Evolutionary conservation across 2,888 invertebrate genomes (phyloP).

Genomic region (Andrena praecox): DNA sequence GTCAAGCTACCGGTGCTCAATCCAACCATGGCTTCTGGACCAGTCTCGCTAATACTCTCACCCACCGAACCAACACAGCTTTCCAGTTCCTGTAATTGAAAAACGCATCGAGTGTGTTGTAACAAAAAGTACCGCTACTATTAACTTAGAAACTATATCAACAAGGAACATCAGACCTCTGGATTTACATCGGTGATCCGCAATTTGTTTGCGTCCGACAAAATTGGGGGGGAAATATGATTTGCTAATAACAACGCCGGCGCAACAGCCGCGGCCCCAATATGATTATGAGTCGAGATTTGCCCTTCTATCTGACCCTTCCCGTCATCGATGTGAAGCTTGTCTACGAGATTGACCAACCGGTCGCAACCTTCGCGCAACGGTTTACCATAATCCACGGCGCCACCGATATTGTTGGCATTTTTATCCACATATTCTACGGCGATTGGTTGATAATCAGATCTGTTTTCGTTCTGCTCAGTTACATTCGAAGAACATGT

Average conservation of each 20-base stretch:
- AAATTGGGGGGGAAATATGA: conserved; percentile 75
- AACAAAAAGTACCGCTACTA: neutral
- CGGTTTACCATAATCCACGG: conserved; percentile 73
- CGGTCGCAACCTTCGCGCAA: conserved; percentile 74
- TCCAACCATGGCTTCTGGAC: conserved; percentile 81
- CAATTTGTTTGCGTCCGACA: conserved; percentile 72
- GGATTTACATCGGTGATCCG: conserved; percentile 78
- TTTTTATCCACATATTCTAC: conserved; percentile 85
- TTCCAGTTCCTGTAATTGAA: conserved; percentile 56
- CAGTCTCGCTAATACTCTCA: conserved; percentile 68
- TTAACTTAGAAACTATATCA: neutral
- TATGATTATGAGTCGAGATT: conserved; percentile 71
- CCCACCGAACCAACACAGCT: conserved; percentile 63
- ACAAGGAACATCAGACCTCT: conserved; percentile 68
- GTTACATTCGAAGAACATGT: conserved; percentile 81
- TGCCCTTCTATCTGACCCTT: conserved; percentile 74
- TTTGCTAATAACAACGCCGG: conserved; percentile 80
- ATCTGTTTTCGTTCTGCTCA: conserved; percentile 81
- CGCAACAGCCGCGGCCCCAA: conserved; percentile 77
- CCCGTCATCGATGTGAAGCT: conserved; percentile 79
- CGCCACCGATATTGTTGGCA: conserved; percentile 81
- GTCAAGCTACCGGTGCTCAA: conserved; percentile 87
- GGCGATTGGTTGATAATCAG: conserved; percentile 83
- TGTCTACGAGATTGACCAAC: conserved; percentile 79
- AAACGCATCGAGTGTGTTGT: neutral